A percentile compares a stretch with the other conserved stretches of the same genome.
These are phyloP conservation scores for Australoheros facetus DNA, from an alignment of 2,797 vertebrate species.

Conservation along the genomic window DNA sequence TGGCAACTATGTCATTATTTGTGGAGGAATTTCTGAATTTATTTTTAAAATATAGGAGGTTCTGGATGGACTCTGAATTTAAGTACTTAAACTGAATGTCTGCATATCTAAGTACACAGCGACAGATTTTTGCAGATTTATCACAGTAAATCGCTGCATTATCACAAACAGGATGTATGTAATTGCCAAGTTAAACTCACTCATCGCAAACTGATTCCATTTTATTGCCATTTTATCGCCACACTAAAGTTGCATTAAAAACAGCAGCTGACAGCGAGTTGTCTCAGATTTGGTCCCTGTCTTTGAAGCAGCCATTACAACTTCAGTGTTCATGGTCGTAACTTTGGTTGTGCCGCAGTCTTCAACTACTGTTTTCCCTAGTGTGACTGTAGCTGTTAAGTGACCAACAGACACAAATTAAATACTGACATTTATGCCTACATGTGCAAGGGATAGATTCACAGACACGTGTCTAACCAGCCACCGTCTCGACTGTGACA, in stretches of 20 bases:
- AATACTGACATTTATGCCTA: conserved; percentile 44
- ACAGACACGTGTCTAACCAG: conserved; percentile 17
- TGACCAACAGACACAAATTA: conserved; percentile 50
- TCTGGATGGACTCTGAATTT: background rate
- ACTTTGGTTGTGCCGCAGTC: background rate
- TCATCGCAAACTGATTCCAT: background rate
- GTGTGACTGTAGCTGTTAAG: background rate
- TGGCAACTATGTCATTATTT: too few relatives aligned
- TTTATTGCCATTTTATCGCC: too few relatives aligned
- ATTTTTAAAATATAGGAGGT: too few relatives aligned
- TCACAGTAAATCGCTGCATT: background rate
- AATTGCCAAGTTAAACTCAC: background rate
- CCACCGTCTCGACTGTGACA: conserved; percentile 7
- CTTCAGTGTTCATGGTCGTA: too few relatives aligned
- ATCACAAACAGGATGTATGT: background rate
- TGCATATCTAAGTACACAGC: too few relatives aligned
- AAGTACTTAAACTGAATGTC: background rate
- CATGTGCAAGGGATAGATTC: conserved; percentile 43
- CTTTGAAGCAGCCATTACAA: too few relatives aligned
- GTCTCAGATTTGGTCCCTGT: background rate
- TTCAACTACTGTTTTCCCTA: background rate
- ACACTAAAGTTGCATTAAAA: background rate
- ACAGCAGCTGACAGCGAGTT: background rate
- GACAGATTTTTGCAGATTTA: background rate
- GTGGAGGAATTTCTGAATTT: background rate